Evolutionary conservation across 2,888 invertebrate genomes (phyloP), one percentile per base, ranked within the genome.

Genomic region (Endotricha flammealis): DNA sequence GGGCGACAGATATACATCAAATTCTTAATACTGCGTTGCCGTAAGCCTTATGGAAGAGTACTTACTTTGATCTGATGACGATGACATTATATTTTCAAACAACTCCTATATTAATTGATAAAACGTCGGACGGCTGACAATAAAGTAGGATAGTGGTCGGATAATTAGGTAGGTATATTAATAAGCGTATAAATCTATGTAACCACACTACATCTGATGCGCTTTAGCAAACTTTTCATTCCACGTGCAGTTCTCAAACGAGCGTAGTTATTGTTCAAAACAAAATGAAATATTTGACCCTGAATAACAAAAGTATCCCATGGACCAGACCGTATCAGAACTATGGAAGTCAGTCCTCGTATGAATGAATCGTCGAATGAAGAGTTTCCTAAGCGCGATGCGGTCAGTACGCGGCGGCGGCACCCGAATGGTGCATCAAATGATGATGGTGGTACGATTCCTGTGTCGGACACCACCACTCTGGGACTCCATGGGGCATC

Each of bases 341-440:
- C n/a, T 32, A 41, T 44, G 23, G 35, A 14, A 25, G 35, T 23
- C 12, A 17, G 12, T 14, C 14, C 28, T 22, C 36, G 12, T 41
- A 29, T 46, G 41, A 51, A 38, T 44, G 48, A 53, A 41, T 48
- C 75, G 71, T 76, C 65, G 74, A 86, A 79, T 83, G 78, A 83
- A 82, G 68, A 83, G 83, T 79, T 70, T 74, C 75, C 83, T 87
- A 87, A 83, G 83, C 83, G 85, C 83, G 86, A 41, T 87, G 83
- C 36, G 88, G 89, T 92, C 91, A 93, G 88, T 93, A 93, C 32
- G 93, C 93, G 40, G 93, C 91, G 39, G 93, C 91, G 25, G 93
- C 92, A 6, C 92, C 92, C 14, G 88, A 86, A 50, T 90, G 90
- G 70, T 90, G 90, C 88, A 90, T 89, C 55, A 91, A 67, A 51